A percentile compares a stretch with the other conserved stretches of the same genome.
These are phyloP conservation scores for Albula glossodonta DNA, from an alignment of 2,113 vertebrate species.

Conservation along the genomic window DNA sequence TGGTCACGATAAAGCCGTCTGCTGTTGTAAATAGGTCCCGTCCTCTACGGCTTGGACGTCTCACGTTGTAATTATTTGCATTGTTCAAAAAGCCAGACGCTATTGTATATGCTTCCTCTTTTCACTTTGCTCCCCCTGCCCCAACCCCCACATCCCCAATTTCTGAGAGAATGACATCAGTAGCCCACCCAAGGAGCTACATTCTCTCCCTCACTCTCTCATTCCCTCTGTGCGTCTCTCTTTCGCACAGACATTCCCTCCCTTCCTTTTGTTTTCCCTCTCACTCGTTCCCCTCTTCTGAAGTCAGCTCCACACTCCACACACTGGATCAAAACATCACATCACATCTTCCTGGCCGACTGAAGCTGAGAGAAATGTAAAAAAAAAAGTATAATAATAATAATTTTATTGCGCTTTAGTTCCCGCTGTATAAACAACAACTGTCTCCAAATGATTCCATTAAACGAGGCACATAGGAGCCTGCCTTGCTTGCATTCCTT, in stretches of 20 bases:
- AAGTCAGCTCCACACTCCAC: slow-evolving; percentile 28
- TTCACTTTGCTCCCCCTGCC: slow-evolving; percentile 32
- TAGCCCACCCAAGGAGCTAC: slow-evolving; percentile 72
- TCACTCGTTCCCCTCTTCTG: slow-evolving; percentile 49
- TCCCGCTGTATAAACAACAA: slow-evolving; percentile 38
- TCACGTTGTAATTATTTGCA: slow-evolving; percentile 45
- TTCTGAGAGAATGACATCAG: slow-evolving; percentile 73
- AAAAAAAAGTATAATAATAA: not conserved
- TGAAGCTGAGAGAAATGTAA: slow-evolving; percentile 22
- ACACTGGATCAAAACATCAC: slow-evolving; percentile 34
- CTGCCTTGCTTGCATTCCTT: slow-evolving; percentile 3
- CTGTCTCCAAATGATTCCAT: slow-evolving; percentile 16
- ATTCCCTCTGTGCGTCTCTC: slow-evolving; percentile 21
- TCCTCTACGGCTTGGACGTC: slow-evolving; percentile 27
- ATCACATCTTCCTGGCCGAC: slow-evolving; percentile 22
- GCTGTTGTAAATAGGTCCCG: slow-evolving; percentile 42
- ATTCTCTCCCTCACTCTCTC: not conserved
- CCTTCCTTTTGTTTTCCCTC: slow-evolving; percentile 28
- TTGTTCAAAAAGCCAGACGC: slow-evolving; percentile 52
- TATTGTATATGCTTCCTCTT: slow-evolving; percentile 62
- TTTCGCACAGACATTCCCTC: slow-evolving; percentile 52
- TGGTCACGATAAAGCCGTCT: slow-evolving; percentile 51
- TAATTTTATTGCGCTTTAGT: slow-evolving; percentile 25
- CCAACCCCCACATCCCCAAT: slow-evolving; percentile 27
- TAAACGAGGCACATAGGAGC: not conserved